Evolutionary conservation across 2,113 vertebrate genomes (phyloP).

Genomic region (Pseudolaguvia tuberculata): DNA sequence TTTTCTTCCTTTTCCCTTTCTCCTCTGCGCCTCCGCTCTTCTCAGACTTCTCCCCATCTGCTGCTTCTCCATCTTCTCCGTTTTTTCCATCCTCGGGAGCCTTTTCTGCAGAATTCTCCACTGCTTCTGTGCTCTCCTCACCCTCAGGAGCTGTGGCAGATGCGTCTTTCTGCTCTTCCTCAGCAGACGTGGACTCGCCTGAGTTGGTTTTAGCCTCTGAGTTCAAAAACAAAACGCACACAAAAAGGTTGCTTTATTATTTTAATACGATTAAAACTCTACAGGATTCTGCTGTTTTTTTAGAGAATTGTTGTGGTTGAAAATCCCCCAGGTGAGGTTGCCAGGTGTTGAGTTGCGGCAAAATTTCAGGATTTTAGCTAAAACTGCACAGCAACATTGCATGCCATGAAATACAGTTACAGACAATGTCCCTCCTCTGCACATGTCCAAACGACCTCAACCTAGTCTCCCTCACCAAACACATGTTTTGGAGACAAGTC

Average conservation of each 20-base stretch:
- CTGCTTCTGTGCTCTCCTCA: conserved; percentile 66
- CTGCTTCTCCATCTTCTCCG: conserved; percentile 58
- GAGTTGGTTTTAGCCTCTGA: conserved; percentile 77
- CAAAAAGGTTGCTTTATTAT: neutral
- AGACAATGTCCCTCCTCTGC: too few species aligned
- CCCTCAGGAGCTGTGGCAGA: conserved; percentile 54
- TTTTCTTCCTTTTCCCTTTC: conserved; percentile 61
- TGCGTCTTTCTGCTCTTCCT: conserved; percentile 77
- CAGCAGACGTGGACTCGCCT: conserved; percentile 80
- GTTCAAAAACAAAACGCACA: neutral
- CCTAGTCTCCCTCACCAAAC: too few species aligned
- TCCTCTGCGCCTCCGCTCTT: conserved; percentile 47
- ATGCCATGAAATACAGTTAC: too few species aligned
- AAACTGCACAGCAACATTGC: too few species aligned
- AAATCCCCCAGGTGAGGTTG: too few species aligned
- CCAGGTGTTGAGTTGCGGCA: too few species aligned
- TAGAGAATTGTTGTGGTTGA: too few species aligned
- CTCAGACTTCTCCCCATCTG: conserved; percentile 70
- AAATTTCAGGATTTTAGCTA: too few species aligned
- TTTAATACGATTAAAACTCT: neutral
- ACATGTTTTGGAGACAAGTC: too few species aligned
- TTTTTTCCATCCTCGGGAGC: conserved; percentile 46
- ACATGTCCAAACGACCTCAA: too few species aligned
- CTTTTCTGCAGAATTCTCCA: conserved; percentile 65
- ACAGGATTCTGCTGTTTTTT: too few species aligned